Evolutionary conservation across 92 coral and sea anemone species (phyloP).

Genomic region (Paragorgia papillata): DNA sequence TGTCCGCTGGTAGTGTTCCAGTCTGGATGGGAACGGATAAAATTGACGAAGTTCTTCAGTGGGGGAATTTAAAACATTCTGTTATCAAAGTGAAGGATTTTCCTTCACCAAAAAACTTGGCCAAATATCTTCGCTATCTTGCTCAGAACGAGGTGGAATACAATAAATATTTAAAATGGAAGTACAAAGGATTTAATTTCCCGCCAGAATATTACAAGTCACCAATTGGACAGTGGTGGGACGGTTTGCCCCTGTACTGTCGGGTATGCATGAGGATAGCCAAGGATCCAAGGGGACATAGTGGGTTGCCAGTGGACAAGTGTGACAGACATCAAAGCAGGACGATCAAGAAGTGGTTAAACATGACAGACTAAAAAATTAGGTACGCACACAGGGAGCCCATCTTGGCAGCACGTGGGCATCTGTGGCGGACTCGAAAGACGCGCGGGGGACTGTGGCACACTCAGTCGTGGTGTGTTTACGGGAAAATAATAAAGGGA

Average conservation of each 20-base stretch:
- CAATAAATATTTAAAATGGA: slow-evolving; percentile 89
- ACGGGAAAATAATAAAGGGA: too few species aligned
- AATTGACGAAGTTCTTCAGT: slow-evolving; percentile 82
- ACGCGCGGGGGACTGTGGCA: too few species aligned
- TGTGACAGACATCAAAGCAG: slow-evolving; percentile 44
- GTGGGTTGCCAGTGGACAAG: slow-evolving; percentile 79
- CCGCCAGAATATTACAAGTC: slow-evolving; percentile 68
- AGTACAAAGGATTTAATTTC: slow-evolving; percentile 78
- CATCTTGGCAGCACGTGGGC: too few species aligned
- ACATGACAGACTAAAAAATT: too few species aligned
- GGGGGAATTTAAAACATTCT: slow-evolving; percentile 80
- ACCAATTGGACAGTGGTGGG: slow-evolving; percentile 96
- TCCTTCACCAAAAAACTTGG: slow-evolving; percentile 82
- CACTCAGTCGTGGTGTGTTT: too few species aligned
- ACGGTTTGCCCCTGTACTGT: slow-evolving; percentile 86
- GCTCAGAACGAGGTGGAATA: slow-evolving; percentile 83
- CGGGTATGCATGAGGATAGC: slow-evolving; percentile 96
- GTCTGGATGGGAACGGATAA: slow-evolving; percentile 94
- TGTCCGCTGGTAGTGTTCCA: slow-evolving; percentile 92
- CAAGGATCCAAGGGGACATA: slow-evolving; percentile 72
- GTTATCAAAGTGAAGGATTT: slow-evolving; percentile 89
- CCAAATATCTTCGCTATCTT: slow-evolving; percentile 64
- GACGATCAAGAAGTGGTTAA: slow-evolving; percentile 10
- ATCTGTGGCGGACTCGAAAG: too few species aligned
- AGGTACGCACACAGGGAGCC: too few species aligned